Conservation (phyloP, 2,888 invertebrate genomes). For the Leptothorax acervorum region DNA sequence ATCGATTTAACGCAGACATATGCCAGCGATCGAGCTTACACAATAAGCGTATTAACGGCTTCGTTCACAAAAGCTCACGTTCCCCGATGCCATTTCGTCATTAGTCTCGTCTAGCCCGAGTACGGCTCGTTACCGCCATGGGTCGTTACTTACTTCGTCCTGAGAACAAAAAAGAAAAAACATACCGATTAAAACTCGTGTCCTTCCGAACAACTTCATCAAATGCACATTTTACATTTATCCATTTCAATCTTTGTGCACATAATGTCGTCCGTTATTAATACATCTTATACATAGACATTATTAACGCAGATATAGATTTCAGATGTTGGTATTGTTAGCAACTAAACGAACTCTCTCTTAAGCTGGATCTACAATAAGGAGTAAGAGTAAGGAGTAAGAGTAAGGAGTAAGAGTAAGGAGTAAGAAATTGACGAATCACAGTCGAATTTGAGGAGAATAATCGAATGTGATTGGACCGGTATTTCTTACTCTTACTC, state of each 20-base stretch:
- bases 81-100: constrained; percentile 76
- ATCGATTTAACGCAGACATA: constrained; percentile 45
- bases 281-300: background rate
- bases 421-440: no score
- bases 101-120: constrained; percentile 70
- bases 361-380: no score
- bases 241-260: constrained; percentile 34
- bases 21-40: constrained; percentile 60
- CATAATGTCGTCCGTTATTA: background rate
- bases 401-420: no score
- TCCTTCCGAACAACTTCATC: constrained; percentile 64
- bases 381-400: no score
- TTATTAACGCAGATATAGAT: background rate
- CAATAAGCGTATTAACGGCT: constrained; percentile 61
- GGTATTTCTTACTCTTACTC: no score
- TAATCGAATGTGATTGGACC: no score
- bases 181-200: constrained; percentile 77
- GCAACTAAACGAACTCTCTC: background rate
- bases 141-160: constrained; percentile 85
- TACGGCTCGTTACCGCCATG: constrained; percentile 73
- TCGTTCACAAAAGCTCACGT: constrained; percentile 80
- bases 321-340: background rate
- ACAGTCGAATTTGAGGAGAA: no score
- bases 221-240: constrained; percentile 67
- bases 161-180: constrained; percentile 84